Evolutionary conservation across 2,888 invertebrate genomes (phyloP), one percentile per base, ranked within the genome.

Genomic region (Gisinianus flammeolus): DNA sequence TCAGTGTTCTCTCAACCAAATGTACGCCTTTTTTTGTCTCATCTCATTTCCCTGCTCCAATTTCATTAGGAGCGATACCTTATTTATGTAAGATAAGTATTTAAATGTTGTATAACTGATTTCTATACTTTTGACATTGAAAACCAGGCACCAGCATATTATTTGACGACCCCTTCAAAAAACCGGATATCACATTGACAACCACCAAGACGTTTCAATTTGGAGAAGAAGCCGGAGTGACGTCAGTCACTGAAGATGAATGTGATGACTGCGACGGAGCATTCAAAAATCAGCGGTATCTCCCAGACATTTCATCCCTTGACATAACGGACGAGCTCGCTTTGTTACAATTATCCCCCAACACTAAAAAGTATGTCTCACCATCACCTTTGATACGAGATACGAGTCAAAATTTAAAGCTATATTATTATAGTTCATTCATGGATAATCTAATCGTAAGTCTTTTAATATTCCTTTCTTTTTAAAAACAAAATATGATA

Each of bases 91-190:
- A 44, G 16, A 44, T 10, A 22, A 58, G 19, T 58, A 22, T 10
- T 22, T 58, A 22, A 58, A 6, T 19, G 6, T 58, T 22, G n/a
- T 1, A 24, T 22, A 22, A 58, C 22, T 10, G n/a, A 5, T 58
- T 10, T 26, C 12, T 24, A 26, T n/a, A 10, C 22, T 24, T 26
- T 58, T 26, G n/a, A 12, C 58, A 19, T 67, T 67, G 26, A 4
- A 28, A 24, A 67, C 10, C 64, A 79, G 79, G 74, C 56, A 80
- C 83, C 10, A 83, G 80, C 68, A 79, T 84, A 35, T 64, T 84
- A 28, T 84, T 84, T 66, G 83, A 84, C 62, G 84, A 84, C 30
- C 84, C 84, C 2, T 84, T 84, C 74, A 83, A 83, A 19, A 83
- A 81, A 0, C 84, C 84, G 5, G 81, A 62, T 26, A 28, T 62